Evolutionary conservation across 2,797 vertebrate species (phyloP), one percentile per base, ranked within the genome.

Genomic region (Tragelaphus oryx): DNA sequence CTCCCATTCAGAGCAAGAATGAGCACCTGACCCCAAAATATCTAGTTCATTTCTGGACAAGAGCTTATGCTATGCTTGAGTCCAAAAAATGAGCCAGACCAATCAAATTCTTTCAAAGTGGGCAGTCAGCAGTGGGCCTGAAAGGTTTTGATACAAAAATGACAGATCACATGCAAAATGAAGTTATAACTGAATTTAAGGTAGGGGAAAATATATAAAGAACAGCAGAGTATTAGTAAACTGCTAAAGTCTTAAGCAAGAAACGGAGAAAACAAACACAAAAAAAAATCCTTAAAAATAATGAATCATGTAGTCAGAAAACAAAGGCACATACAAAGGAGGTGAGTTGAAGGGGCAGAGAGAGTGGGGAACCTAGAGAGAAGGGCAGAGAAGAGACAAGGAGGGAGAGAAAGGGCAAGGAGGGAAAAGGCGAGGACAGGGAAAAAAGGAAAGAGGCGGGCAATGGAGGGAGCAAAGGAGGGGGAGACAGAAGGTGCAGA

Each of bases 81-180:
- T 80, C 41, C 83, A 74, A 85, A 83, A 83, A 20, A 81, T 76
- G 57, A 95, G 50, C 22, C 60, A 90, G 1, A 50, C 7, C 50
- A 91, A 95, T 71, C 59, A 60, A 78, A 87, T 88, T 79, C n/a
- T 89, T 54, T 78, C 48, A 95, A 91, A 86, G 13, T n/a, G 1
- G 55, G n/a, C 44, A 89, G 54, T 41, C 13, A 76, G n/a, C 22
- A 65, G 37, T 11, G 17, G 30, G 84, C 57, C 62, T 54, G 48
- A 71, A 91, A 84, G 37, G 11, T 71, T 89, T 95, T 60, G 68
- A 37, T 90, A 59, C 62, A 9, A 93, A 92, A 65, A 85, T 60
- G 44, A 60, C 5, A 84, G 30, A 37, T 13, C 18, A 87, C 60
- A 57, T 17, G 75, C 10, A 76, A 86, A 89, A 57, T 8, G 37